Base-by-base conservation (phyloP, 2,113 vertebrate species). In the Ochotona curzoniae region DNA sequence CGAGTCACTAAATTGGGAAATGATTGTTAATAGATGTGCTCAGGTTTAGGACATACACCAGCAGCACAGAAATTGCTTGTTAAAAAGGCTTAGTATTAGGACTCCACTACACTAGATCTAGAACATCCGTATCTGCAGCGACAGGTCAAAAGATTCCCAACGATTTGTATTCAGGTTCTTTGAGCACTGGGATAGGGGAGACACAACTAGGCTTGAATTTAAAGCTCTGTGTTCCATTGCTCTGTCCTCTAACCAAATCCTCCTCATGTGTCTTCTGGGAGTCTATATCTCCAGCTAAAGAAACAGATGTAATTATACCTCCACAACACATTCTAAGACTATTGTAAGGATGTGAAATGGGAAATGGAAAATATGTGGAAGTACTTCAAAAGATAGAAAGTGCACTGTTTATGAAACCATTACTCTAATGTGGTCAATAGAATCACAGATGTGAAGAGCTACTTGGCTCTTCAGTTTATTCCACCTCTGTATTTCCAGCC, bases 361-460 rank as follows among this genome's bases (percentile, higher is more conserved):
- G 94, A 90, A 81, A 83, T 64, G 80, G 93, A 90, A 96, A 97
- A 91, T 96, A 93, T 60, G 26, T 94, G 73, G 80, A 95, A 91
- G 64, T 54, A 44, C 84, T 95, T 96, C 90, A 92, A 89, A 95
- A 95, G 96, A 93, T 81, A 21, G 89, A 91, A 92, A 93, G 49
- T 83, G 7, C 26, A 81, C 75, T 93, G 93, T 93, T 95, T 96
- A 87, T 87, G 63, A 91, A 95, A 79, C 76, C 30, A 18, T 35
- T 54, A 60, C 89, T 95, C 80, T 93, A 38, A 87, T 93, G 93
- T 84, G 93, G 94, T 91, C 75, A 89, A 6, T 49, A 64, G 66
- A 86, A 87, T 94, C 94, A 60, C 94, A 80, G 83, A 61, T 85
- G 49, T 76, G 60, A 87, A 78, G 94, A 69, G 44, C 67, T 23